Base-by-base conservation (phyloP, 2,113 vertebrate genomes). In the Dicaeum eximium region DNA sequence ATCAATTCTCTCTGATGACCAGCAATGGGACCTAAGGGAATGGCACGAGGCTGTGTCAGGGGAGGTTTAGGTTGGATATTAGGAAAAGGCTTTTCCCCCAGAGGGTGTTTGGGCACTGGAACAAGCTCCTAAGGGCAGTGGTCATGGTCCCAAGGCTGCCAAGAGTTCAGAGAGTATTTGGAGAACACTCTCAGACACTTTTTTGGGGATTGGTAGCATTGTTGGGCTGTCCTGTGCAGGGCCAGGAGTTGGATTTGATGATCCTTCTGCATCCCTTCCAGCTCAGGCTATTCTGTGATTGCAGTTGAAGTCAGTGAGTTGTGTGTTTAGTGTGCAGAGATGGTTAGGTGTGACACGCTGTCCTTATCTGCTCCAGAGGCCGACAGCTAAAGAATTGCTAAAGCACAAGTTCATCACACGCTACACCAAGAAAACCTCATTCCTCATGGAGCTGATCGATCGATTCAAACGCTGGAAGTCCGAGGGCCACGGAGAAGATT, bases 391-490 rank as follows among this genome's bases (percentile, higher is more conserved):
- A 81, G 99, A 99, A 95, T 96, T 99, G n/a, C 98, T 99, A 50
- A 99, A 99, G 94, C 99, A 99, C 98, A 99, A 99, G 97, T 99
- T 99, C 97, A 99, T 99, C 91, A 96, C 98, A 10, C 99, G 99
- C 90, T 98, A 99, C 95, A 99, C 99, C 85, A 99, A 99, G 98
- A 99, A 99, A 98, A 99, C 99, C 44, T 99, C 99, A 38, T 99
- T 99, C 97, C 98, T 99, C 21, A 99, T 98, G 13, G 99, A 99
- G 97, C 97, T 99, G 82, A 99, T 99, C 1, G 99, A 99, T 88
- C 98, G 99, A 6, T 99, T 99, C 96, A 98, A 99, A 79, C 99
- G 99, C 97, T 99, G 99, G 99, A 99, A 99, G 94, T 99, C 99
- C 0, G 99, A 99, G 97, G 99, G 99, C 4, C 99, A 99, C 0